Conservation (phyloP, 2,113 vertebrate genomes). For the Arvicanthis niloticus region DNA sequence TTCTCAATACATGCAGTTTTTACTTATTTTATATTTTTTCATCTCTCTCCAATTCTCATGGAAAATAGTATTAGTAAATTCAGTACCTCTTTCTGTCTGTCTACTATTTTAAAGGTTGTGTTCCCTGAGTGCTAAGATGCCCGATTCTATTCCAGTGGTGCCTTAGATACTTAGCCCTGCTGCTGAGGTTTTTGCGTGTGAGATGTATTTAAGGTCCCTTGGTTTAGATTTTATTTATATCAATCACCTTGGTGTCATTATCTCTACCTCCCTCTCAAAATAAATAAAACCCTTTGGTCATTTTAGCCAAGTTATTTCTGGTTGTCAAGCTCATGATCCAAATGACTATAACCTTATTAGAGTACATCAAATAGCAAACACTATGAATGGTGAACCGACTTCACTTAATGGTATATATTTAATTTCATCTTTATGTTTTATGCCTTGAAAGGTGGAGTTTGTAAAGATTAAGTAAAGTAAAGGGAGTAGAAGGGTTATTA, state of each 20-base stretch:
- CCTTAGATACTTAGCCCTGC: conserved; percentile 54
- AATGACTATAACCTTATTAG: not conserved
- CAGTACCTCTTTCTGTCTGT: conserved; percentile 52
- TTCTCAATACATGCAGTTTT: not conserved
- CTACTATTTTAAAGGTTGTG: not conserved
- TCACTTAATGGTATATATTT: not conserved
- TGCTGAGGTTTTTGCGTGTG: not conserved
- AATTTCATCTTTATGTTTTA: not conserved
- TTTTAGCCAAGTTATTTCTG: not conserved
- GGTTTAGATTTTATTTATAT: conserved; percentile 77
- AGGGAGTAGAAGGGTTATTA: not conserved
- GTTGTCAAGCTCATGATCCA: not conserved
- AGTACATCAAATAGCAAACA: not conserved
- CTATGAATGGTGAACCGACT: not conserved
- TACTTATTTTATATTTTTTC: not conserved
- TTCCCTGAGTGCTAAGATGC: rapidly evolving
- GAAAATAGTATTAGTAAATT: conserved; percentile 62
- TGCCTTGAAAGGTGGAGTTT: not conserved
- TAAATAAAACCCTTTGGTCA: conserved; percentile 26
- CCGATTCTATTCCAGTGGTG: conserved; percentile 36
- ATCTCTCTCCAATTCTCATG: not conserved
- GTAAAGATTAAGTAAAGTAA: not conserved
- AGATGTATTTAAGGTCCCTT: conserved; percentile 54
- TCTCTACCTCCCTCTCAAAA: not conserved
- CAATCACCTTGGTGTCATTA: conserved; percentile 62